These are phyloP conservation scores for Leistus spinibarbis DNA, from an alignment of 2,888 invertebrate species.

Conservation along the genomic window DNA sequence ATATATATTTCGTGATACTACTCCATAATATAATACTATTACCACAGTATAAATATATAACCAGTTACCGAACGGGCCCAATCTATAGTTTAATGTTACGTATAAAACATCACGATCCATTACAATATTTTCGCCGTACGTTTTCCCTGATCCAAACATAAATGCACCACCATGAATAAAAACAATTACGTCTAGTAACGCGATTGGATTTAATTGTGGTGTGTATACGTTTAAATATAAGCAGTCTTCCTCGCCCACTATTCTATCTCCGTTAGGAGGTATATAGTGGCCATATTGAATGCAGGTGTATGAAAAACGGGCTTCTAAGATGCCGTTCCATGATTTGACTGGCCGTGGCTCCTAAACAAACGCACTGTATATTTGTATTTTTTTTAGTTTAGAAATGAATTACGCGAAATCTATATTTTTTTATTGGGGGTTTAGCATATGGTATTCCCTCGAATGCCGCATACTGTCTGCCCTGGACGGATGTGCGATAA, in stretches of 20 bases:
- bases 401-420: constrained; percentile 22
- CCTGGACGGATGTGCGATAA: constrained; percentile 47
- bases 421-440: constrained; percentile 57
- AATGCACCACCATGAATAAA: constrained; percentile 73
- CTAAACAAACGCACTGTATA: constrained; percentile 48
- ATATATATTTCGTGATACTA: constrained; percentile 30
- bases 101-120: constrained; percentile 70
- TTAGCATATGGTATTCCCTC: constrained; percentile 71
- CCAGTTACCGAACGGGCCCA: constrained; percentile 69
- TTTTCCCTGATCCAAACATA: constrained; percentile 66
- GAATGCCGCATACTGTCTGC: constrained; percentile 62
- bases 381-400: not conserved
- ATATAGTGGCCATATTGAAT: constrained; percentile 50
- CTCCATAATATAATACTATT: not conserved
- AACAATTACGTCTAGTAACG: constrained; percentile 66
- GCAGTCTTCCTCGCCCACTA: constrained; percentile 67
- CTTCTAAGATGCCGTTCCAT: constrained; percentile 72
- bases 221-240: constrained; percentile 69
- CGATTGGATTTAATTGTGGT: constrained; percentile 57
- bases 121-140: constrained; percentile 61
- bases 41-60: not conserved
- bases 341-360: constrained; percentile 64
- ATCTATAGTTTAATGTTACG: constrained; percentile 72
- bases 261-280: not conserved
- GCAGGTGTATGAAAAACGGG: constrained; percentile 59